A percentile compares a stretch with the other conserved stretches of the same genome.
Evolutionary conservation across 2,113 vertebrate species (phyloP).

Genomic region (Dipodomys merriami): DNA sequence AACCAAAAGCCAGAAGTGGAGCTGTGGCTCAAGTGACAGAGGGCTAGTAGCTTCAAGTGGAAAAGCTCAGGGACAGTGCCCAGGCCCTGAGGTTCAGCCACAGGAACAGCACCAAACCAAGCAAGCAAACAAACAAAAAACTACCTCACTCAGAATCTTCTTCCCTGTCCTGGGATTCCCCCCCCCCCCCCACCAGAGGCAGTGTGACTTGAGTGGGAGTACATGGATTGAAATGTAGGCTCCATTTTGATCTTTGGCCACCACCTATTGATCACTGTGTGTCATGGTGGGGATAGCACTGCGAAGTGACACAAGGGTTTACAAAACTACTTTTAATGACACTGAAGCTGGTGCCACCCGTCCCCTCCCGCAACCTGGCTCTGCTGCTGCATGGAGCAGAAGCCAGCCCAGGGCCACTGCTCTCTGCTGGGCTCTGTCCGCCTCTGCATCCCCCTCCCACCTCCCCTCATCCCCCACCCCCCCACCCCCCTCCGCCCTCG

Average conservation of each 20-base stretch:
- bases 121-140: too few relatives aligned
- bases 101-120: too few relatives aligned
- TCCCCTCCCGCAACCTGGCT: neutral
- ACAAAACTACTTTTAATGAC: conserved; percentile 66
- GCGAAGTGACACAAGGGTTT: neutral
- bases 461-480: too few relatives aligned
- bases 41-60: too few relatives aligned
- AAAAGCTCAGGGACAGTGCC: too few relatives aligned
- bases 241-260: neutral
- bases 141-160: too few relatives aligned
- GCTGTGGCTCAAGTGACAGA: too few relatives aligned
- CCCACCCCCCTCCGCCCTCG: too few relatives aligned
- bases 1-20: too few relatives aligned
- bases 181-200: neutral
- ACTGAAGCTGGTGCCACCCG: too few relatives aligned
- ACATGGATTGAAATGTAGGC: neutral
- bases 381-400: neutral
- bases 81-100: too few relatives aligned
- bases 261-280: fast-evolving
- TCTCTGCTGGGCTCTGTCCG: neutral
- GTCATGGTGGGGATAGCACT: neutral
- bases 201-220: neutral
- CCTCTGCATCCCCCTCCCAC: neutral
- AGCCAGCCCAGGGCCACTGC: neutral
- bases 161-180: neutral